These are phyloP conservation scores for Leptogaster cylindrica DNA, from an alignment of 2,888 invertebrate genomes.

Conservation along the genomic window DNA sequence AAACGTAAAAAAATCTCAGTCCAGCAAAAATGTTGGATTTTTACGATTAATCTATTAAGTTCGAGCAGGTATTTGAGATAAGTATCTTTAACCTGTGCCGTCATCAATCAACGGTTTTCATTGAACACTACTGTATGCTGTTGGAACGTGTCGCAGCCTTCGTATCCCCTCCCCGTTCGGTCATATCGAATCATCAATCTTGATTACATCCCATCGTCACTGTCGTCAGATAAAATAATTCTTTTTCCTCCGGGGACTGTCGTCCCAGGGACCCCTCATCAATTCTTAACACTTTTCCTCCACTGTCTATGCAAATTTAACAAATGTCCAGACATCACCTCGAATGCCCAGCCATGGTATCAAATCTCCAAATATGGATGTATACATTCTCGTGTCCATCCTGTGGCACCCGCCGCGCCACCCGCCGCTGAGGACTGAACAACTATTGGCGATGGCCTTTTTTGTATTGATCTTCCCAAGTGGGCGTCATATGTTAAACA, in stretches of 20 bases:
- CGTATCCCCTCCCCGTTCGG: neutral
- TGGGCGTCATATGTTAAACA: conserved; percentile 28
- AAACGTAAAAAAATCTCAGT: no score
- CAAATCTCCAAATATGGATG: conserved; percentile 31
- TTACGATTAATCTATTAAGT: neutral
- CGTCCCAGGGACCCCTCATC: conserved; percentile 25
- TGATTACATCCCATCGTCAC: conserved; percentile 38
- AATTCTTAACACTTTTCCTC: conserved; percentile 36
- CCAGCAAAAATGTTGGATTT: no score
- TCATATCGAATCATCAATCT: conserved; percentile 30
- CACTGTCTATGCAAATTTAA: conserved; percentile 30
- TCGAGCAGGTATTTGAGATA: conserved; percentile 6
- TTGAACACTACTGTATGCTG: conserved; percentile 3
- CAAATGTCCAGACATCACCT: conserved; percentile 39
- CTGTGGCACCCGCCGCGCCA: neutral
- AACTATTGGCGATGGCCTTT: conserved; percentile 7
- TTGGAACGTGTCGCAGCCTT: neutral
- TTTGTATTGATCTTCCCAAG: conserved; percentile 17
- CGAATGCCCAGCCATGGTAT: conserved; percentile 21
- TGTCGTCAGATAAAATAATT: conserved; percentile 15
- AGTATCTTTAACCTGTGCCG: conserved; percentile 1
- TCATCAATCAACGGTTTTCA: conserved; percentile 14
- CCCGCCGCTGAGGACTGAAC: neutral
- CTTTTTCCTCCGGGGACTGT: conserved; percentile 1
- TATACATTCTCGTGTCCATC: neutral